Percentiles rank a stretch among this genome's conserved stretches.
Evolutionary conservation across 2,888 invertebrate genomes (phyloP).

Genomic region (Sminthurinus aureus): DNA sequence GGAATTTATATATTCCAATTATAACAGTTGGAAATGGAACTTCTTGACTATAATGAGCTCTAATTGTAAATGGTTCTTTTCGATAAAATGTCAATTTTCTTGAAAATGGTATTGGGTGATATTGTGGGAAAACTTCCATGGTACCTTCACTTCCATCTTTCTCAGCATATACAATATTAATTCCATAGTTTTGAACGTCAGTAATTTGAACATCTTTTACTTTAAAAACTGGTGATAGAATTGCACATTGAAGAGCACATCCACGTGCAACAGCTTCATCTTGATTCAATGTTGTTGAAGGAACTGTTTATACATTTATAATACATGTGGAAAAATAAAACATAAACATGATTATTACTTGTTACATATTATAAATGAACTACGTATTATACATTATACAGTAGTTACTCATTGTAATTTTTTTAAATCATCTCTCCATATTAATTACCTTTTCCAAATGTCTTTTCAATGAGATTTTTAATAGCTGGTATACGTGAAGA

Average conservation of each 20-base stretch:
- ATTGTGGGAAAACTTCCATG: slow-evolving; percentile 89
- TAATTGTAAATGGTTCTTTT: slow-evolving; percentile 85
- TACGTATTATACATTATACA: too few relatives aligned
- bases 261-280: slow-evolving; percentile 98
- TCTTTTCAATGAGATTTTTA: slow-evolving; percentile 85
- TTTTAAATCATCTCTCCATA: too few relatives aligned
- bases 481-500: slow-evolving; percentile 93
- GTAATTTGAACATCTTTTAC: slow-evolving; percentile 94
- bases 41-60: slow-evolving; percentile 79
- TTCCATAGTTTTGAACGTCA: slow-evolving; percentile 90
- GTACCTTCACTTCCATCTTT: slow-evolving; percentile 71
- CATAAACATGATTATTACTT: too few relatives aligned
- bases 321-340: too few relatives aligned
- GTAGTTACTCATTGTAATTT: too few relatives aligned
- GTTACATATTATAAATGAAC: too few relatives aligned
- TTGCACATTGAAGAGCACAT: slow-evolving; percentile 93
- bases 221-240: slow-evolving; percentile 95
- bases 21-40: slow-evolving; percentile 79
- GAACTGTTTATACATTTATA: too few relatives aligned
- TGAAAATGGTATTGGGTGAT: slow-evolving; percentile 91
- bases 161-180: slow-evolving; percentile 84
- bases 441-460: slow-evolving; percentile 70
- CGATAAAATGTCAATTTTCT: slow-evolving; percentile 94
- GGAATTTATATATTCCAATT: slow-evolving; percentile 72
- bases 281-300: slow-evolving; percentile 95